Conservation (phyloP, 2,888 invertebrate genomes). For the Yponomeuta cagnagella region DNA sequence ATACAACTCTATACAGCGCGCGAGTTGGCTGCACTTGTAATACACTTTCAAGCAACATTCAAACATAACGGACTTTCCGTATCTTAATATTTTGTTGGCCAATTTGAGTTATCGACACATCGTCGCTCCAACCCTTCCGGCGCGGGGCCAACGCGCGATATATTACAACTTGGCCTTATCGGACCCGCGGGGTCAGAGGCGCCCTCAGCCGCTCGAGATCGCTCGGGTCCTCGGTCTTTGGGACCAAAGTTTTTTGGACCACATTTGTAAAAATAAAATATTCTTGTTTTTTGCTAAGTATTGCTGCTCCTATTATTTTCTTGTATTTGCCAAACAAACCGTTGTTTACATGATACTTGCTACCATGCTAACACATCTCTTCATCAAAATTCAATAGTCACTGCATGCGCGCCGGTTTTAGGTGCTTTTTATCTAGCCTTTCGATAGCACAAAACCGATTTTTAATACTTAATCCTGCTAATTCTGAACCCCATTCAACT, state of each 20-base stretch:
- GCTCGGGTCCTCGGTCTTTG: background rate
- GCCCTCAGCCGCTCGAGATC: background rate
- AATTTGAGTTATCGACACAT: constrained; percentile 1
- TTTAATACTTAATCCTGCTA: no score
- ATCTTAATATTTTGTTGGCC: background rate
- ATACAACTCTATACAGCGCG: no score
- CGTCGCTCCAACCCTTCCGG: background rate
- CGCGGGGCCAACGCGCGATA: background rate
- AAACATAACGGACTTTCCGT: background rate
- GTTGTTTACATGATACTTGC: no score
- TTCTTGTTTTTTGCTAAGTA: background rate
- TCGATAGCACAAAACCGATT: no score
- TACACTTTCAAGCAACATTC: no score
- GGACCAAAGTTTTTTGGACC: background rate
- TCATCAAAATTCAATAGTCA: no score
- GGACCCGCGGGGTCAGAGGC: background rate
- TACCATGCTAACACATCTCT: no score
- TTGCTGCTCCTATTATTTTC: background rate
- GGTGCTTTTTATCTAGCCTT: no score
- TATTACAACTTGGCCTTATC: background rate
- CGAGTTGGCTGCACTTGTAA: no score
- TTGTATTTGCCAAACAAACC: no score
- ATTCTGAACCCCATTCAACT: no score
- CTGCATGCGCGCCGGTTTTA: no score
- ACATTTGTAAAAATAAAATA: background rate